These are phyloP conservation scores for Alces alces DNA, from an alignment of 2,113 vertebrate species.

Conservation along the genomic window DNA sequence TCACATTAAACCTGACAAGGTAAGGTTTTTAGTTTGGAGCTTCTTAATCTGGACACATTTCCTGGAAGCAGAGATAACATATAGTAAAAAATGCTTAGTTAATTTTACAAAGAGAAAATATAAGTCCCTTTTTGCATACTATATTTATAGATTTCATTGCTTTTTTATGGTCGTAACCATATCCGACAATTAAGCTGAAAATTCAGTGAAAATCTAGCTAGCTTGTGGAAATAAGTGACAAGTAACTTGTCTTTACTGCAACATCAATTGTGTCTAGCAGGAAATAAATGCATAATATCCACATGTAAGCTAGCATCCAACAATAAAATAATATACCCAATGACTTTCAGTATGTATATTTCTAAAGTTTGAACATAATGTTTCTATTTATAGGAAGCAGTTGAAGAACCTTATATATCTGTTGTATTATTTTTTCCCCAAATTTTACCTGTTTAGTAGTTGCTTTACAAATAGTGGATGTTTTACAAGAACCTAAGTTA, in stretches of 20 bases:
- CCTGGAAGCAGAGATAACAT: background rate
- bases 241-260: background rate
- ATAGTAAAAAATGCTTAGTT: background rate
- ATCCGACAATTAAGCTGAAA: background rate
- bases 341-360: background rate
- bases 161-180: background rate
- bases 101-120: background rate
- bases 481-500: background rate
- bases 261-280: background rate
- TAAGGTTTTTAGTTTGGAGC: background rate
- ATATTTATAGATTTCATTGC: background rate
- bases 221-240: background rate
- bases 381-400: background rate
- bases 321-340: background rate
- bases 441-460: background rate
- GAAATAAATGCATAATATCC: background rate
- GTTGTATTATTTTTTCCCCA: background rate
- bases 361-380: background rate
- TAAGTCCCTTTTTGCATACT: background rate
- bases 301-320: background rate
- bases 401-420: background rate
- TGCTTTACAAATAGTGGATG: background rate
- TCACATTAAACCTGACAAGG: background rate
- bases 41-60: background rate
- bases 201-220: background rate